These are phyloP conservation scores for Crax fasciolata DNA, from an alignment of 2,797 vertebrate species.

Conservation along the genomic window DNA sequence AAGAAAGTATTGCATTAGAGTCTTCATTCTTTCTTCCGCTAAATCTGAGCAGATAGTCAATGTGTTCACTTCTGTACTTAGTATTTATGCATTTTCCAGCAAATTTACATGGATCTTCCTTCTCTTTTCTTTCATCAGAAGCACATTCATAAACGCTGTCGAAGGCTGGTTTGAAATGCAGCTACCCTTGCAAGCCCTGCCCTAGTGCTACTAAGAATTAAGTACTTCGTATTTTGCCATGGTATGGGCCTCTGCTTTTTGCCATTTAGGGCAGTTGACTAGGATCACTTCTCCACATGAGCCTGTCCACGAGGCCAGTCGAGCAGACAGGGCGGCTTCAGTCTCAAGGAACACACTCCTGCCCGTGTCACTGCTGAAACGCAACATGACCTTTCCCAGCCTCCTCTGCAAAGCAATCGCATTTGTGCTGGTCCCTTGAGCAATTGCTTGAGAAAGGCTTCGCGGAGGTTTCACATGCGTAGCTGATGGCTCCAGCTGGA, in stretches of 20 bases:
- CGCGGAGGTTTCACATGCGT: background rate
- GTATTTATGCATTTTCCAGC: background rate
- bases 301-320: rapidly evolving
- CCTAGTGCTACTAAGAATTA: background rate
- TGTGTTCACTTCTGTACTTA: background rate
- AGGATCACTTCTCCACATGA: background rate
- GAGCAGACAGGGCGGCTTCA: background rate
- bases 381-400: rapidly evolving
- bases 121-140: background rate
- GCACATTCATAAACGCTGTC: background rate
- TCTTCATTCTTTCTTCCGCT: background rate
- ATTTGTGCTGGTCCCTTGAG: background rate
- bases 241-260: background rate
- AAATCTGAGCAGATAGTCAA: background rate
- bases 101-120: background rate
- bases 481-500: background rate
- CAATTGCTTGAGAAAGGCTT: background rate
- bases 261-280: background rate
- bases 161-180: background rate
- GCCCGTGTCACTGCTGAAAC: rapidly evolving
- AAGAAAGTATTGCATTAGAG: background rate
- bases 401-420: background rate
- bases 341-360: background rate
- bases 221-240: background rate
- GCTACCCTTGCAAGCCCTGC: background rate